phyloP scores from a whole-genome alignment of 2,797 vertebrate genomes.

The Megalops cyprinoides region DNA sequence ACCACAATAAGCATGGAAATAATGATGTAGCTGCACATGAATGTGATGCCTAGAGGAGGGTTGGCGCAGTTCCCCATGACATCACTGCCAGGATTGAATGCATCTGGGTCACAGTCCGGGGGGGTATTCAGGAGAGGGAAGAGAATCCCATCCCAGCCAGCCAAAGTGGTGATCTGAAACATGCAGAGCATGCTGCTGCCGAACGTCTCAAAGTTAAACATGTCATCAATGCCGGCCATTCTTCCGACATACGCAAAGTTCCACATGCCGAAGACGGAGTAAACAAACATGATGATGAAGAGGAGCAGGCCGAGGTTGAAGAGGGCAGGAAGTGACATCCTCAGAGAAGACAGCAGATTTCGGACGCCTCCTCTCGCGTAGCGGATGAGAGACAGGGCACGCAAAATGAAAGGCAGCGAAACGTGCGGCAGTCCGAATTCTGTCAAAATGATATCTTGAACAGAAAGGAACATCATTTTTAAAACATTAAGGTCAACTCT shows the following conservation, averaged over 20 bases:
- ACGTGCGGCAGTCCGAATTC: no score
- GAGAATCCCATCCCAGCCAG: conserved; percentile 92
- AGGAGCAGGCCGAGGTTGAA: conserved; percentile 95
- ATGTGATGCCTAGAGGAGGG: conserved; percentile 84
- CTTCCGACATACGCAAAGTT: conserved; percentile 94
- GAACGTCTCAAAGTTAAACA: conserved; percentile 95
- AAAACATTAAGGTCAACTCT: neutral
- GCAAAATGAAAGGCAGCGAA: no score
- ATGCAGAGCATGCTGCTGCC: conserved; percentile 96
- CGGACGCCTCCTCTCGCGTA: conserved; percentile 90
- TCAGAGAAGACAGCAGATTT: conserved; percentile 88
- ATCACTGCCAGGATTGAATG: conserved; percentile 80
- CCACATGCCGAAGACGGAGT: conserved; percentile 95
- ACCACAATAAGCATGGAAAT: conserved; percentile 93
- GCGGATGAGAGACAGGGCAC: conserved; percentile 89
- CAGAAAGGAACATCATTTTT: conserved; percentile 24
- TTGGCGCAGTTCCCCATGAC: conserved; percentile 86
- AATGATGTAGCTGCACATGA: conserved; percentile 94
- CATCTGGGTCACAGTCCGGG: conserved; percentile 81
- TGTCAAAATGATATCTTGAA: conserved; percentile 82
- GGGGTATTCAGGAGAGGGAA: conserved; percentile 85
- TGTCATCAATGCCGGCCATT: conserved; percentile 85
- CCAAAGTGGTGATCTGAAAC: conserved; percentile 93
- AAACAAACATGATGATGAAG: conserved; percentile 97
- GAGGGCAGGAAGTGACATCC: conserved; percentile 97